These are phyloP conservation scores for Leiothrix lutea DNA, from an alignment of 2,113 vertebrate species.

Conservation along the genomic window DNA sequence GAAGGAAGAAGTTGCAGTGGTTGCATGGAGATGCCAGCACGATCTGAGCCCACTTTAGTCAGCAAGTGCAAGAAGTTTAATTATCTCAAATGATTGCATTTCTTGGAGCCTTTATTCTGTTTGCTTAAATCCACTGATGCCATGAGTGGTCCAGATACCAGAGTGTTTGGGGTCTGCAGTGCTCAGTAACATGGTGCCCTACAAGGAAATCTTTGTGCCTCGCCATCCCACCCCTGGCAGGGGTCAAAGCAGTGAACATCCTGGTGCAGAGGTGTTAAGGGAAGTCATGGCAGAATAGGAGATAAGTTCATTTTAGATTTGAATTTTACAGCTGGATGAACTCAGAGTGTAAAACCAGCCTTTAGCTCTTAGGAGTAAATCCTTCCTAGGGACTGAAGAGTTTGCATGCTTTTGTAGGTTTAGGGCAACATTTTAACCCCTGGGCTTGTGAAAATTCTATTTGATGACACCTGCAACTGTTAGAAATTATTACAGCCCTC, in stretches of 20 bases:
- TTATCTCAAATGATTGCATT: not conserved
- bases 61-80: not conserved
- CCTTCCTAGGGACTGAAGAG: not conserved
- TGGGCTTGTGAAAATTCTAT: not conserved
- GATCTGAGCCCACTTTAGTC: not conserved
- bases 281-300: not conserved
- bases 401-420: not conserved
- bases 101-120: not conserved
- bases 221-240: not conserved
- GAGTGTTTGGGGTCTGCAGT: not conserved
- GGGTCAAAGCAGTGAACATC: not conserved
- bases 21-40: not conserved
- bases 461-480: not conserved
- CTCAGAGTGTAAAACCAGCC: not conserved
- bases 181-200: not conserved
- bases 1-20: conserved; percentile 30
- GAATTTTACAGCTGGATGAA: not conserved
- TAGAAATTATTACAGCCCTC: not conserved
- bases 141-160: not conserved
- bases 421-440: not conserved
- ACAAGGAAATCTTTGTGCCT: not conserved
- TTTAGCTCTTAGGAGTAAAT: not conserved
- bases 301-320: not conserved
- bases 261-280: not conserved
- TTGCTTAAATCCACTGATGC: not conserved